phyloP scores from a whole-genome alignment of 1,140 invertebrate species.

The Anthonomus grandis region DNA sequence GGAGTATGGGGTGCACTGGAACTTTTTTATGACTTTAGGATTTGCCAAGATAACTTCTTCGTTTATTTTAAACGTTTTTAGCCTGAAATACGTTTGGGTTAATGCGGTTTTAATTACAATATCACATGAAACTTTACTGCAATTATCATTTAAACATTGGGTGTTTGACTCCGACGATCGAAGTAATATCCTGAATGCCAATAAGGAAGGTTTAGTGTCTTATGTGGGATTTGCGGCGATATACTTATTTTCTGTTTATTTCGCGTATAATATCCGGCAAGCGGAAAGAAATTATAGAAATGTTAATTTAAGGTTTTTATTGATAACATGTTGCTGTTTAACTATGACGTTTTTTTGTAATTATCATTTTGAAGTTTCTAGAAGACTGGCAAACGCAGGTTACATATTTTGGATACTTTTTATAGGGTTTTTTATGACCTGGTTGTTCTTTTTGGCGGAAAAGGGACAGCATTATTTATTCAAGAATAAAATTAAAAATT shows the following conservation, averaged over 20 bases:
- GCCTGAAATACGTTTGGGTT: constrained; percentile 37
- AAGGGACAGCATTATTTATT: constrained; percentile 37
- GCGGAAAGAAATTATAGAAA: constrained; percentile 26
- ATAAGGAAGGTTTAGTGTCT: constrained; percentile 87
- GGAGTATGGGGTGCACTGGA: constrained; percentile 96
- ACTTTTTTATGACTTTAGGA: constrained; percentile 92
- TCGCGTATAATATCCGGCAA: constrained; percentile 59
- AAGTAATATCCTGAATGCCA: constrained; percentile 69
- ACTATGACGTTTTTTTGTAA: constrained; percentile 51
- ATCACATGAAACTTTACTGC: constrained; percentile 68
- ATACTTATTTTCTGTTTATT: constrained; percentile 70
- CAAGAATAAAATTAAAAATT: constrained; percentile 25
- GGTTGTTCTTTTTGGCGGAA: constrained; percentile 57
- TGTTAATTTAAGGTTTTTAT: constrained; percentile 41
- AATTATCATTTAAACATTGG: constrained; percentile 63
- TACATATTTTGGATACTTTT: constrained; percentile 74
- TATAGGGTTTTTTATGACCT: constrained; percentile 54
- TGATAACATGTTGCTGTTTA: constrained; percentile 52
- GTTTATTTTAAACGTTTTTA: constrained; percentile 54
- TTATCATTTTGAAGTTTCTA: constrained; percentile 55
- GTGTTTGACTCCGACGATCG: constrained; percentile 61
- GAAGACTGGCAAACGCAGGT: constrained; percentile 72
- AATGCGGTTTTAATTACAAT: constrained; percentile 54
- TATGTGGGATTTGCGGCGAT: constrained; percentile 78
- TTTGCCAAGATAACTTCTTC: constrained; percentile 73